Evolutionary conservation across 37 sponge, comb jelly and placozoan genomes (phyloP).

Genomic region (Cliona cf. orientalis): DNA sequence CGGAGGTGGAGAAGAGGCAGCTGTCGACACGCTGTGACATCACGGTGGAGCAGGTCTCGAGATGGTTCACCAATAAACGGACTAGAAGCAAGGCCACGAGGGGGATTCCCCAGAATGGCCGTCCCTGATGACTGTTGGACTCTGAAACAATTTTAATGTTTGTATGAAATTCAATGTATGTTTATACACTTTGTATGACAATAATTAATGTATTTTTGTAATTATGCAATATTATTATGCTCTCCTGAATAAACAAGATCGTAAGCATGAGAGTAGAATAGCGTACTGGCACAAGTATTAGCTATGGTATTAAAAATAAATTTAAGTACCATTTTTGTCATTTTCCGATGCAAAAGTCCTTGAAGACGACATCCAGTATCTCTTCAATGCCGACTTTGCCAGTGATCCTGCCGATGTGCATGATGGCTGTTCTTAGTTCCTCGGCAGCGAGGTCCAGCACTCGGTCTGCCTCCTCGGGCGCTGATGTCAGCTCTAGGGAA

Average conservation of each 20-base stretch:
- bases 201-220: no score
- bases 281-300: no score
- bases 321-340: slow-evolving; percentile 25
- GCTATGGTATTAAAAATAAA: background rate
- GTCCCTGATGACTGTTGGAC: no score
- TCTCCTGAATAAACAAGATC: no score
- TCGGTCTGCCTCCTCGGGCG: background rate
- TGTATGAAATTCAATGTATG: no score
- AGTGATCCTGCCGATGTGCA: slow-evolving; percentile 75
- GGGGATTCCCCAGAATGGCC: no score
- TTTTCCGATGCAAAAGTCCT: slow-evolving; percentile 93
- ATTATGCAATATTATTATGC: background rate
- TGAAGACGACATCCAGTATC: slow-evolving; percentile 83
- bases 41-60: slow-evolving; percentile 56
- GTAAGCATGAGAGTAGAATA: no score
- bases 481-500: background rate
- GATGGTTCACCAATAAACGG: slow-evolving; percentile 61
- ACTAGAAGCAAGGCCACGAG: slow-evolving; percentile 14
- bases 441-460: slow-evolving; percentile 77
- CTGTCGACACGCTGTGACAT: slow-evolving; percentile 52
- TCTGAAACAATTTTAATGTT: no score
- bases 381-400: slow-evolving; percentile 83
- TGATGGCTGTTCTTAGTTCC: slow-evolving; percentile 69
- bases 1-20: slow-evolving; percentile 35
- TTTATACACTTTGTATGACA: no score